Conservation (phyloP, 1,140 invertebrate genomes). For the Pseudomyrmex sp. region DNA sequence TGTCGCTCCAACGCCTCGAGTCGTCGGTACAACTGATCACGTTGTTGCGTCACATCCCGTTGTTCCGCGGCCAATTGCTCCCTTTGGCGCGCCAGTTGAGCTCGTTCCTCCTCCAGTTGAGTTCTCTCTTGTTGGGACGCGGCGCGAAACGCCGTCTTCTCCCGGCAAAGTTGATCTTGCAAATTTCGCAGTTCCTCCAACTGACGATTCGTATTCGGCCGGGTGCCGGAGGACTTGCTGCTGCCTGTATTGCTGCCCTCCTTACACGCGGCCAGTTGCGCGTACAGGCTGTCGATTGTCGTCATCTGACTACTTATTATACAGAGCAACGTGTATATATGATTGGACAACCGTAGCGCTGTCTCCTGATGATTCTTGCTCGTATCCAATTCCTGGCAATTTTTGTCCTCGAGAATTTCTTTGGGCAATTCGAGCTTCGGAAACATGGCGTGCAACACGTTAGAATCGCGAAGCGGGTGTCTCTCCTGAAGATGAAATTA, state of each 20-base stretch:
- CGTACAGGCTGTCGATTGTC: constrained; percentile 91
- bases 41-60: constrained; percentile 93
- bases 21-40: constrained; percentile 94
- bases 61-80: constrained; percentile 91
- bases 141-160: constrained; percentile 91
- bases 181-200: constrained; percentile 91
- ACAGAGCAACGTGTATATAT: constrained; percentile 92
- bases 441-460: constrained; percentile 70
- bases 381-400: constrained; percentile 66
- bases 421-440: constrained; percentile 70
- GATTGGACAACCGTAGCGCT: constrained; percentile 91
- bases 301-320: constrained; percentile 94
- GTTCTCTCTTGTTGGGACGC: constrained; percentile 87
- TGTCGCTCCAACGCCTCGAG: constrained; percentile 91
- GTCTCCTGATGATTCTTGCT: constrained; percentile 89
- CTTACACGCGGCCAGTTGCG: constrained; percentile 87
- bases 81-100: constrained; percentile 86
- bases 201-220: constrained; percentile 86
- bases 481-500: constrained; percentile 80
- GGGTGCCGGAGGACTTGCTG: constrained; percentile 85
- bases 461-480: constrained; percentile 85
- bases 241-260: constrained; percentile 73
- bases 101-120: constrained; percentile 88
- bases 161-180: constrained; percentile 92
- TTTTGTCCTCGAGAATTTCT: constrained; percentile 70